Conservation (phyloP, 2,113 vertebrate genomes). For the Todiramphus chloris region DNA sequence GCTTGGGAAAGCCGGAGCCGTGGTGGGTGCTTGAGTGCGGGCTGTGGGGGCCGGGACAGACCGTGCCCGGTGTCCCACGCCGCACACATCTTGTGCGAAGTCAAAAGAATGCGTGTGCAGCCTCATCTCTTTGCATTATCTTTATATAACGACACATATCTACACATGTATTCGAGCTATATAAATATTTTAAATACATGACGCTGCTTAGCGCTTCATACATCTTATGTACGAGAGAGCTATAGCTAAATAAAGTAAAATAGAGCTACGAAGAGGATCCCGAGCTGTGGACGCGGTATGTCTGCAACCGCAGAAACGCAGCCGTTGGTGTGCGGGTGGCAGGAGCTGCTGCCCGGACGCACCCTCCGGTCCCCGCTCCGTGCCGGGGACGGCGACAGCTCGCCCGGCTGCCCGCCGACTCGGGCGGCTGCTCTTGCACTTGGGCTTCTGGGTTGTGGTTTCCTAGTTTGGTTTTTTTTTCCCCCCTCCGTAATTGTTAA, state of each 20-base stretch:
- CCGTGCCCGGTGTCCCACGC: background rate
- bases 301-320: fast-evolving
- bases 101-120: fast-evolving
- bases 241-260: background rate
- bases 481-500: fast-evolving
- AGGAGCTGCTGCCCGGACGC: background rate
- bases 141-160: background rate
- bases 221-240: fast-evolving
- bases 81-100: background rate
- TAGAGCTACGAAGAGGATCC: background rate
- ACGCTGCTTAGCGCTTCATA: background rate
- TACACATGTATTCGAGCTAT: fast-evolving
- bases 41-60: background rate
- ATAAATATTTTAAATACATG: background rate
- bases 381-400: background rate
- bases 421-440: fast-evolving
- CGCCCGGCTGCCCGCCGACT: background rate
- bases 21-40: background rate
- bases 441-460: background rate
- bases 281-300: background rate
- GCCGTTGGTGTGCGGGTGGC: fast-evolving
- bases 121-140: background rate
- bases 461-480: background rate
- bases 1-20: background rate
- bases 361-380: background rate